Conservation (phyloP, 2,113 vertebrate species). For the Megaptera novaeangliae region DNA sequence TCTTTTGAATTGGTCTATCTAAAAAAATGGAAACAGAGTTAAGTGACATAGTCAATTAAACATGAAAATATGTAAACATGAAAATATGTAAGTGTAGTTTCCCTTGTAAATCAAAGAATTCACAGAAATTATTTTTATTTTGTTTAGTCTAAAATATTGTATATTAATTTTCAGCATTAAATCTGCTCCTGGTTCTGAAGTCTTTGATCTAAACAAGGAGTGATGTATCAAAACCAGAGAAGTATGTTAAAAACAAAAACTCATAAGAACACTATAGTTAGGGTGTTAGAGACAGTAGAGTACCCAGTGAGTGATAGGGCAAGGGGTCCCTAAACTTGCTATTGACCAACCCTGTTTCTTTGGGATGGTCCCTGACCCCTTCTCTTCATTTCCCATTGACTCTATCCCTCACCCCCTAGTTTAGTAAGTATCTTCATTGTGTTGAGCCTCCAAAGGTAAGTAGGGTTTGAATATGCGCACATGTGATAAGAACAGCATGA, state of each 20-base stretch:
- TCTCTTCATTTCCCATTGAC: background rate
- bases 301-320: background rate
- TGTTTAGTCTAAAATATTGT: background rate
- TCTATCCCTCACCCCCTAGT: background rate
- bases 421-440: background rate
- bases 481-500: background rate
- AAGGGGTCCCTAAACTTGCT: background rate
- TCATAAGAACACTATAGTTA: background rate
- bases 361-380: background rate
- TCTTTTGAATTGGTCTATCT: background rate
- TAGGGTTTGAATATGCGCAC: background rate
- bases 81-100: background rate
- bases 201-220: background rate
- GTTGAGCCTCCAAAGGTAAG: background rate
- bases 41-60: background rate
- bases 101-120: background rate
- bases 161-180: conserved; percentile 9
- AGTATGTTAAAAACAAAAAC: background rate
- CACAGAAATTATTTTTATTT: conserved; percentile 14
- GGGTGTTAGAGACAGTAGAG: too few species aligned
- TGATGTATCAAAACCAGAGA: background rate
- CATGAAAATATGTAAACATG: background rate
- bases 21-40: background rate
- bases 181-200: background rate
- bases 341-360: background rate